Base-by-base conservation (phyloP, 1,140 invertebrate genomes). In the Idris sp. region DNA sequence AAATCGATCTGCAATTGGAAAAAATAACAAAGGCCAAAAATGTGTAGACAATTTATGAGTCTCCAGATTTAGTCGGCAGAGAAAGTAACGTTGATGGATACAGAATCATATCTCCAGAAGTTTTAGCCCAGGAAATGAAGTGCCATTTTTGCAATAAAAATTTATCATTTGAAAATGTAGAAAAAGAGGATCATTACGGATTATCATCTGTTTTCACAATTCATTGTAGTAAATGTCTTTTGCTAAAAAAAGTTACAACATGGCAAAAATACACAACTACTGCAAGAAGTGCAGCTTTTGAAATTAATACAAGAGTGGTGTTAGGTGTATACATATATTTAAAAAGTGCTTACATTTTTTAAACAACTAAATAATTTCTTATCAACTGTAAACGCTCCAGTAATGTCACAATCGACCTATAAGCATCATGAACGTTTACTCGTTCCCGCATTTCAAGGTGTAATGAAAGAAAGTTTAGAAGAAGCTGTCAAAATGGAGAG, bases 171-270 rank as follows among this genome's bases (percentile, higher is more conserved):
- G 36, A 67, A 13, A 48, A 33, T 36, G 30, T 58, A 7, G 46
- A 58, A 31, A 58, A 61, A 10, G 74, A 76, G 35, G 26, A 19
- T 11, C 10, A 14, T 14, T 25, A 22, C 11, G 67, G 74, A 4
- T 35, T 76, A 19, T 38, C 43, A 18, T 76, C 74, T 11, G 31
- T 62, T 4, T 46, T 76, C n/a, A 44, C 11, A 1, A 67, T 76
- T 41, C 59, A 61, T 7, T 76, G 67, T 30, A 36, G 26, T 13
- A 51, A 71, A 15, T 76, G 65, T 26, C 25, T 71, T 10, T 30
- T 65, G 19, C 15, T 76, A 1, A 71, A 65, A 41, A 44, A 53
- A 7, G 61, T 76, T 5, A 19, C 13, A 35, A 75, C 48, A 11
- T 30, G 56, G 11, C 43, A 75, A 22, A 49, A 44, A 16, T 65